Evolutionary conservation across 2,888 invertebrate species (phyloP).

Genomic region (Acrocyrtus sp.): DNA sequence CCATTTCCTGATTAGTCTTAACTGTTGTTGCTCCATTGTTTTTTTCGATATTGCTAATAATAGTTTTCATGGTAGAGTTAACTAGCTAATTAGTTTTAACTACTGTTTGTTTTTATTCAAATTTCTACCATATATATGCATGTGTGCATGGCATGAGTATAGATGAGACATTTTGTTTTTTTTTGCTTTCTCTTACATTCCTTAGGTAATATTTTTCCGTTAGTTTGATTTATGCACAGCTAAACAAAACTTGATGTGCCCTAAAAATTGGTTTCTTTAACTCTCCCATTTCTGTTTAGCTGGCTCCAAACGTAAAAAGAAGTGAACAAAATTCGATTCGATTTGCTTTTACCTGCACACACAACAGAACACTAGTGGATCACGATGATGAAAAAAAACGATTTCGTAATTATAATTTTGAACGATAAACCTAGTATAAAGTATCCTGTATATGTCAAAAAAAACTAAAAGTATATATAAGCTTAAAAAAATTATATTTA

Average conservation of each 20-base stretch:
- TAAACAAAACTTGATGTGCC: background rate
- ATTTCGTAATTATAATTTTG: no score
- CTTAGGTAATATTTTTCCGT: background rate
- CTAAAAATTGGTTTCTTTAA: background rate
- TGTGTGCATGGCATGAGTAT: no score
- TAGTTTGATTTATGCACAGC: no score
- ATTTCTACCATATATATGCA: no score
- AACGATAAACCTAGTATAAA: background rate
- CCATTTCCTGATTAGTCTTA: slow-evolving; percentile 58
- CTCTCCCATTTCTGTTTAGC: slow-evolving; percentile 28
- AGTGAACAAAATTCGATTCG: slow-evolving; percentile 25
- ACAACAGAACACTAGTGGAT: slow-evolving; percentile 22
- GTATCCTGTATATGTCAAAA: background rate
- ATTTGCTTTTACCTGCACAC: slow-evolving; percentile 38
- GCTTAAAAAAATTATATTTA: slow-evolving; percentile 15
- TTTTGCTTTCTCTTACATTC: no score
- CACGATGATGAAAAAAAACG: slow-evolving; percentile 11
- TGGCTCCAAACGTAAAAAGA: slow-evolving; percentile 49
- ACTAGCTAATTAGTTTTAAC: no score
- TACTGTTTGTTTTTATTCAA: no score
- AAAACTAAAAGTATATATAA: background rate
- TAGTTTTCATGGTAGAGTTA: slow-evolving; percentile 15
- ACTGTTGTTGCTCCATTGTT: slow-evolving; percentile 3
- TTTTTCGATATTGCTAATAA: background rate
- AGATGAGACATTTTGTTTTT: no score